phyloP scores from a whole-genome alignment of 2,113 vertebrate species.

The Genyomyrus donnyi region DNA sequence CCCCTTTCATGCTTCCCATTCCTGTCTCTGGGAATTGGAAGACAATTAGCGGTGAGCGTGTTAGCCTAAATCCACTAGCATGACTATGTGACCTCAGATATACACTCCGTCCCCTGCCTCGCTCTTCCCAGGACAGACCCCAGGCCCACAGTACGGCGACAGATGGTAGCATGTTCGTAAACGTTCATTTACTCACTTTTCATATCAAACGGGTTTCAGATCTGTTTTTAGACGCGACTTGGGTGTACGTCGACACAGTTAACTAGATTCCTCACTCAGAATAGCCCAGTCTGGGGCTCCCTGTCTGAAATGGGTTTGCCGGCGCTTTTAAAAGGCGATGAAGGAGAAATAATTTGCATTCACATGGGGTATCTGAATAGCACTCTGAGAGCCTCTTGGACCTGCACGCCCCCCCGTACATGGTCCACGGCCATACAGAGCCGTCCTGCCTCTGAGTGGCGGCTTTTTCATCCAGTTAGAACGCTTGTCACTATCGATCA shows the following conservation, averaged over 20 bases:
- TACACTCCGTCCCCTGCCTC: neutral
- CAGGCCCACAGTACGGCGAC: neutral
- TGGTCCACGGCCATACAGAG: neutral
- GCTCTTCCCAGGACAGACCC: neutral
- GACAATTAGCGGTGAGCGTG: neutral
- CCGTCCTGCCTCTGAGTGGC: neutral
- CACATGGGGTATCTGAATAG: constrained; percentile 6
- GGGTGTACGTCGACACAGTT: neutral
- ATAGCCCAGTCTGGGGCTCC: neutral
- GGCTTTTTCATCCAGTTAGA: neutral
- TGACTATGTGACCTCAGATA: neutral
- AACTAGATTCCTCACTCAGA: neutral
- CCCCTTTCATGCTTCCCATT: neutral
- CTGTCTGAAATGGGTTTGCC: neutral
- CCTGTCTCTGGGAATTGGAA: neutral
- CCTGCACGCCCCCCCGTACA: neutral
- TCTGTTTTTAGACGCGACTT: neutral
- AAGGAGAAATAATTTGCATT: constrained; percentile 21
- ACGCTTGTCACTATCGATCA: neutral
- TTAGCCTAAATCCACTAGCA: neutral
- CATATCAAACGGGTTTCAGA: neutral
- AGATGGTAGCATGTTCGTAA: neutral
- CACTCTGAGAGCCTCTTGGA: neutral
- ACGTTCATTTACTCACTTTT: neutral
- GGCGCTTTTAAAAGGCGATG: neutral